Percentiles rank a stretch among this genome's conserved stretches.
Evolutionary conservation across 2,888 invertebrate genomes (phyloP).

Genomic region (Diplolepis rosae): DNA sequence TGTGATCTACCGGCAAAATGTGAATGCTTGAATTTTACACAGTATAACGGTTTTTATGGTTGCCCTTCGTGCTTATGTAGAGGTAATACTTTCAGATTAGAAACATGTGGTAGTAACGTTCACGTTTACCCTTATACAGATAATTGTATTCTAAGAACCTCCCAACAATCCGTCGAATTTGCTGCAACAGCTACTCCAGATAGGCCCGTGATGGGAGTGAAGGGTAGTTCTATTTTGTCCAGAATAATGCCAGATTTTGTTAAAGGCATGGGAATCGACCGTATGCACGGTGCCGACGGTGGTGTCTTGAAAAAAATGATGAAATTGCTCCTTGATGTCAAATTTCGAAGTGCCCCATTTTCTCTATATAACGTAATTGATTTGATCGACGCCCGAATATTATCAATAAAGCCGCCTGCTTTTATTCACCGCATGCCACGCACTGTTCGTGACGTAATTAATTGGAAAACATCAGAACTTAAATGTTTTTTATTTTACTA

Average conservation of each 20-base stretch:
- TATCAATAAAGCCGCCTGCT: slow-evolving; percentile 42
- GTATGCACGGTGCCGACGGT: slow-evolving; percentile 43
- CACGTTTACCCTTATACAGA: slow-evolving; percentile 40
- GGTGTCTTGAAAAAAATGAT: slow-evolving; percentile 41
- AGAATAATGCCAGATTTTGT: slow-evolving; percentile 41
- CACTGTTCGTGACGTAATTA: slow-evolving; percentile 34
- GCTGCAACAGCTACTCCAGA: slow-evolving; percentile 32
- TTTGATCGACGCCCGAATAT: slow-evolving; percentile 39
- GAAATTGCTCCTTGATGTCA: slow-evolving; percentile 36
- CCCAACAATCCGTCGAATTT: slow-evolving; percentile 31
- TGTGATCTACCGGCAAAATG: slow-evolving; percentile 41
- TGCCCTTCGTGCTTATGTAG: slow-evolving; percentile 36
- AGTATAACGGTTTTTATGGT: slow-evolving; percentile 41
- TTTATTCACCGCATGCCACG: slow-evolving; percentile 45
- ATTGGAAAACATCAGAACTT: slow-evolving; percentile 46
- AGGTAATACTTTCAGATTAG: slow-evolving; percentile 35
- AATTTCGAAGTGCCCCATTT: slow-evolving; percentile 30
- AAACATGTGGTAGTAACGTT: slow-evolving; percentile 8
- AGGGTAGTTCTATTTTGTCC: slow-evolving; percentile 37
- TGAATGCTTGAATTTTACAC: slow-evolving; percentile 38
- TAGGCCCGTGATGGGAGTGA: slow-evolving; percentile 34
- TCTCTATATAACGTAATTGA: slow-evolving; percentile 36
- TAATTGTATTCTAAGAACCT: slow-evolving; percentile 33
- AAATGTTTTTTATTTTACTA: slow-evolving; percentile 41
- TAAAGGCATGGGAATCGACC: slow-evolving; percentile 38